Conservation (phyloP, 2,113 vertebrate genomes). For the Pelodiscus sinensis region DNA sequence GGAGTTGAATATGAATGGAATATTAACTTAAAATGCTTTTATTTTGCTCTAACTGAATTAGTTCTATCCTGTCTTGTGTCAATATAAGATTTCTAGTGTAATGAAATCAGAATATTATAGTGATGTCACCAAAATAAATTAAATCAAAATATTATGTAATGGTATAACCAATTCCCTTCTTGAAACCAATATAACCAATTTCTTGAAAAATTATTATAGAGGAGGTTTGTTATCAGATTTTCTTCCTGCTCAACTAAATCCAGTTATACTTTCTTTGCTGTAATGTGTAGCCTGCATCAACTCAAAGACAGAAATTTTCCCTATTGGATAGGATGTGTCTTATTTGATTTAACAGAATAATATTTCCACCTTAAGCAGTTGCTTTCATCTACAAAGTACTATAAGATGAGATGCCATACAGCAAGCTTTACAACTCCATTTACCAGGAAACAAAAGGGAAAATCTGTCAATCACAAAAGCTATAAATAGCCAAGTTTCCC, state of each 20-base stretch:
- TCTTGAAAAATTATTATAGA: background rate
- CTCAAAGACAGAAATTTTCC: background rate
- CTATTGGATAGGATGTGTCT: background rate
- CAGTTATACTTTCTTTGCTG: background rate
- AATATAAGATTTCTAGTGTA: background rate
- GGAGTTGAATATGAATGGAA: background rate
- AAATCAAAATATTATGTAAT: background rate
- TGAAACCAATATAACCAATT: no score
- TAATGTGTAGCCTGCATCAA: rapidly evolving
- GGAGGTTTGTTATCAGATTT: background rate
- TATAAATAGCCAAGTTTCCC: background rate
- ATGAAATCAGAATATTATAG: background rate
- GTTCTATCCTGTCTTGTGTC: background rate
- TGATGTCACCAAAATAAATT: background rate
- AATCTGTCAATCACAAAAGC: background rate
- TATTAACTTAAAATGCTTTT: background rate
- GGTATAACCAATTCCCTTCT: background rate
- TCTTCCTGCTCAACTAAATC: background rate
- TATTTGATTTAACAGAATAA: background rate
- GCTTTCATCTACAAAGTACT: background rate
- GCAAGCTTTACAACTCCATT: background rate
- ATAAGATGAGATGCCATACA: background rate
- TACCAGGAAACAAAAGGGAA: background rate
- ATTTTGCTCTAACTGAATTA: background rate
- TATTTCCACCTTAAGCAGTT: background rate